These are phyloP conservation scores for Elgaria multicarinata DNA, from an alignment of 2,113 vertebrate genomes.

Conservation along the genomic window DNA sequence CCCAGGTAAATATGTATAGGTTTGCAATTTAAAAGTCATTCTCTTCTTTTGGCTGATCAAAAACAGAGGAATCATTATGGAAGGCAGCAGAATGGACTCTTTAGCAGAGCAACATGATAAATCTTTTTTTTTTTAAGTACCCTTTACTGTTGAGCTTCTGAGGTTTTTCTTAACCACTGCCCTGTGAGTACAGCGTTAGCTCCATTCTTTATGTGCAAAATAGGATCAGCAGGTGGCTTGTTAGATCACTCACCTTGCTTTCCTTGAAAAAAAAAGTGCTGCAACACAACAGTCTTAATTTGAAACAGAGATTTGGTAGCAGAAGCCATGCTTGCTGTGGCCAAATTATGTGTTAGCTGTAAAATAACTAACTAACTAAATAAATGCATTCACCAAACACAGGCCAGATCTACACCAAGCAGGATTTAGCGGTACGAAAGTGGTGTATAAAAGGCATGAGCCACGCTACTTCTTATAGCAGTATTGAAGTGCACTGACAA, in stretches of 20 bases:
- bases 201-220: slow-evolving; percentile 50
- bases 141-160: slow-evolving; percentile 44
- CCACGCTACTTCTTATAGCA: too few relatives aligned
- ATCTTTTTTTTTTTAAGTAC: slow-evolving; percentile 43
- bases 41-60: slow-evolving; percentile 52
- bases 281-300: slow-evolving; percentile 33
- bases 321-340: slow-evolving; percentile 26
- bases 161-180: slow-evolving; percentile 62
- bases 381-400: too few relatives aligned
- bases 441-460: too few relatives aligned
- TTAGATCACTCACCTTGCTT: slow-evolving; percentile 39
- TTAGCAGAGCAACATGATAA: slow-evolving; percentile 53
- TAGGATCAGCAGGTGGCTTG: slow-evolving; percentile 55
- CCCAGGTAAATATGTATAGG: not conserved
- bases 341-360: not conserved
- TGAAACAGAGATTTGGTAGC: slow-evolving; percentile 27
- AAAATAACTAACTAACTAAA: not conserved
- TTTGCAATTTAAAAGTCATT: slow-evolving; percentile 22
- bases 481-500: too few relatives aligned
- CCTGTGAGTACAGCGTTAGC: not conserved
- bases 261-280: slow-evolving; percentile 38
- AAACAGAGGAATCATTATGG: slow-evolving; percentile 46
- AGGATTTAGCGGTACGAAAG: too few relatives aligned
- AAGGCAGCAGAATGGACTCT: slow-evolving; percentile 42
- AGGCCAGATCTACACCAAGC: too few relatives aligned